Conservation (phyloP, 2,113 vertebrate species). For the Pica pica region DNA sequence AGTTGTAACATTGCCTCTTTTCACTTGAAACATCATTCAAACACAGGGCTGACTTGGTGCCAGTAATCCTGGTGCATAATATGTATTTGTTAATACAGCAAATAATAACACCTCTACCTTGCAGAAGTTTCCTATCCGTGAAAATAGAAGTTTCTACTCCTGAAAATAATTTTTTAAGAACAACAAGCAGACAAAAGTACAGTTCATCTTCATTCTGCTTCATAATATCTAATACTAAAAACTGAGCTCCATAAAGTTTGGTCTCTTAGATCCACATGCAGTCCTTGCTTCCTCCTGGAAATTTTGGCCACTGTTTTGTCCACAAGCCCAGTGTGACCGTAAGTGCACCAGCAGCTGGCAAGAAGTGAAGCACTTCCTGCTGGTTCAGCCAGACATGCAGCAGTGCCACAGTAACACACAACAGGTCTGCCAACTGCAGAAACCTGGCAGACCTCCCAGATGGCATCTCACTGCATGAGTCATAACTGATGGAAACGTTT, state of each 20-base stretch:
- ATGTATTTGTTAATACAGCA: background rate
- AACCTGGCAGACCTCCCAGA: slow-evolving; percentile 8
- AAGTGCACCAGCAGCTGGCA: background rate
- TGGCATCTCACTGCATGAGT: background rate
- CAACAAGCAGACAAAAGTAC: background rate
- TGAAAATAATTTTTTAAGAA: background rate
- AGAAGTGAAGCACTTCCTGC: background rate
- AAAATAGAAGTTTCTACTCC: background rate
- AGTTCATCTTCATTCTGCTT: background rate
- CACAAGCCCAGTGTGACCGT: background rate
- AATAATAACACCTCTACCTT: background rate
- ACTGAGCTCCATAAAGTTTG: fast-evolving
- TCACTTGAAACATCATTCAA: background rate
- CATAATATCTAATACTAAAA: background rate
- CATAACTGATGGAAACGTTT: background rate
- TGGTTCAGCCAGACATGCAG: background rate
- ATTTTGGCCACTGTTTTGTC: background rate
- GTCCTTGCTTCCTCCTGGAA: background rate
- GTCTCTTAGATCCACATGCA: background rate
- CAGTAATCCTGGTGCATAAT: background rate
- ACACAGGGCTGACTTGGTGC: background rate
- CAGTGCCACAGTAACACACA: background rate
- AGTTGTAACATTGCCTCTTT: background rate
- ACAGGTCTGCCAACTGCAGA: background rate
- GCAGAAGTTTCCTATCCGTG: background rate